Conservation (phyloP, 1,140 invertebrate genomes). For the Andricus grossulariae region DNA sequence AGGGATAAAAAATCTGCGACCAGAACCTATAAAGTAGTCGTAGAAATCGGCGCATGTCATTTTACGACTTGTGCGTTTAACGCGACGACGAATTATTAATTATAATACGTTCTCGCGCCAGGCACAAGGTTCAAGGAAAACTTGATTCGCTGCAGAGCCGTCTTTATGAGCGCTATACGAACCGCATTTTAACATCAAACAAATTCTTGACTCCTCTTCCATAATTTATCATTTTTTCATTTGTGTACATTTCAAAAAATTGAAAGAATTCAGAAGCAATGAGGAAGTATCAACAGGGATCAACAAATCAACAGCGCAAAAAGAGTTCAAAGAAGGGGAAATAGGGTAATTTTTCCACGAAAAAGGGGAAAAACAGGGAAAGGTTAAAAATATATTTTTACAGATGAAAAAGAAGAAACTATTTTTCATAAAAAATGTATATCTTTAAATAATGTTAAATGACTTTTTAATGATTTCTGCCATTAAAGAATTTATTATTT, state of each 20-base stretch:
- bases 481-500: too few relatives aligned
- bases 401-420: too few relatives aligned
- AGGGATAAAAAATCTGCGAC: constrained; percentile 38
- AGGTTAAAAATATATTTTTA: too few relatives aligned
- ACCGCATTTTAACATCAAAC: constrained; percentile 28
- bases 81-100: constrained; percentile 62
- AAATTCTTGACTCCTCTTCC: constrained; percentile 7
- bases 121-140: constrained; percentile 70
- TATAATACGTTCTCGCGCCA: constrained; percentile 49
- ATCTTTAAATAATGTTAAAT: too few relatives aligned
- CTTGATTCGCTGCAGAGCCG: constrained; percentile 55
- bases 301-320: too few relatives aligned
- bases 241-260: background rate
- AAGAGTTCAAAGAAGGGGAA: too few relatives aligned
- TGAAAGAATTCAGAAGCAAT: background rate
- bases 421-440: too few relatives aligned
- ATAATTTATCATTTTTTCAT: constrained; percentile 23
- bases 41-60: constrained; percentile 42
- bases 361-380: too few relatives aligned
- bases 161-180: constrained; percentile 44
- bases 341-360: too few relatives aligned
- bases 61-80: constrained; percentile 45
- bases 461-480: too few relatives aligned
- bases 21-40: constrained; percentile 39
- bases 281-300: background rate